Evolutionary conservation across 2,113 vertebrate species (phyloP), one percentile per base, ranked within the genome.

Genomic region (Pseudopipra pipra): DNA sequence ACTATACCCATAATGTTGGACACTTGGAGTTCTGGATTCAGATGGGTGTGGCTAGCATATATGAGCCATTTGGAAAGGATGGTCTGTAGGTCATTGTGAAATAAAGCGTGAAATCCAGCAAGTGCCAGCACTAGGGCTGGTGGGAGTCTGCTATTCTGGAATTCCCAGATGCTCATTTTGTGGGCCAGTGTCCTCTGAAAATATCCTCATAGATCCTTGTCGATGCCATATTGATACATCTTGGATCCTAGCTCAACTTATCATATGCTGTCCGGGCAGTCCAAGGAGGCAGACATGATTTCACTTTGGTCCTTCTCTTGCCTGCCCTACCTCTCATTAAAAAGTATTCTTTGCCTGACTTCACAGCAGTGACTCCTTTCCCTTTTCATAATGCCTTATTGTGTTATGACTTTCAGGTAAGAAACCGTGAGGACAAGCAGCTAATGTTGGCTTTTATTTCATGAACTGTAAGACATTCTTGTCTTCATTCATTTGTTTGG

Each of bases 91-190:
- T 85, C 31, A 0, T 20, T 96, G 81, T 74, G 80, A 94, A 91
- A 78, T 89, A 75, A 96, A 92, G 68, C 85, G 77, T 87, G 73
- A 89, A 93, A 91, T 43, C 3, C 1, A 93, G 56, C 54, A 91
- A 89, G 17, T 82, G 73, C 16, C 43, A 68, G 87, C 46, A 30
- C 55, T 68, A 31, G 44, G 66, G 23, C 66, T 89, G 66, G 59
- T 84, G 63, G 72, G 72, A 93, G 46, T 59, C 63, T 90, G 54
- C 89, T 94, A 55, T 87, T 95, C 66, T 71, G 58, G 43, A 87
- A 79, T 72, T 75, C 56, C 24, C 30, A 85, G 77, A 67, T 0
- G 83, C 56, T 79, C 37, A 63, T 94, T 95, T 82, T 87, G 71
- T 56, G 35, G 56, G 35, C 27, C 43, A 67, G 21, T 5, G 0